Base-by-base conservation (phyloP, 2,113 vertebrate genomes). In the Rhizomys pruinosus region DNA sequence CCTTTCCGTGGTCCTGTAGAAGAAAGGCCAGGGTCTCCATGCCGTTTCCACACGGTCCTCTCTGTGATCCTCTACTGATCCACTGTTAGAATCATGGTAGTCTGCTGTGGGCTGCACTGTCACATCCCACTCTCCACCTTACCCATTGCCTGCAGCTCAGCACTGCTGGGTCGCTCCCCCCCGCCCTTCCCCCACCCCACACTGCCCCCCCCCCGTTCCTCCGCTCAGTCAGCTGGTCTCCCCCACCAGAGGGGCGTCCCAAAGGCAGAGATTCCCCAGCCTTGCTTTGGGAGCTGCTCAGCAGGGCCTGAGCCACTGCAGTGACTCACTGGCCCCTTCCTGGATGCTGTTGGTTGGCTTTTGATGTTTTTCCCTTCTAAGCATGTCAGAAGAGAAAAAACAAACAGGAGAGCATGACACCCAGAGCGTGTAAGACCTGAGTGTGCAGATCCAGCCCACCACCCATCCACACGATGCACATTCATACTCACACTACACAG, bases 321-420 rank as follows among this genome's bases (percentile, higher is more conserved):
- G 76, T 77, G 92, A 95, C 71, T 91, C 87, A 87, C 15, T 86
- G 76, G 87, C 76, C 59, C 52, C 59, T 64, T 95, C 84, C 69
- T 72, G 64, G 78, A 77, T 81, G 55, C 89, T 39, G 69, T 66
- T 57, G 76, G 44, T 39, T 82, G 71, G 37, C 64, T 95, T 95
- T 91, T 66, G 90, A 69, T 87, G 94, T 84, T 96, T 96, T 95
- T 94, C 92, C 79, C 87, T 95, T 86, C 79, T 71, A 89, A 84
- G 76, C 59, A 84, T 23, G 0, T 71, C 79, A 12, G n/a, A 71
- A 91, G 44, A 89, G 55, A 23, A 71, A 92, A 90, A 89, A 17
- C 44, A 95, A 88, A 76, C 17, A 23, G 47, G 59, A 59, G 17
- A 61, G 80, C 12, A 22, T 71, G 61, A 19, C 44, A 74, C 71